Percentiles rank a stretch among this genome's conserved stretches.
Evolutionary conservation across 2,888 invertebrate genomes (phyloP).

Genomic region (Adelphocoris suturalis): DNA sequence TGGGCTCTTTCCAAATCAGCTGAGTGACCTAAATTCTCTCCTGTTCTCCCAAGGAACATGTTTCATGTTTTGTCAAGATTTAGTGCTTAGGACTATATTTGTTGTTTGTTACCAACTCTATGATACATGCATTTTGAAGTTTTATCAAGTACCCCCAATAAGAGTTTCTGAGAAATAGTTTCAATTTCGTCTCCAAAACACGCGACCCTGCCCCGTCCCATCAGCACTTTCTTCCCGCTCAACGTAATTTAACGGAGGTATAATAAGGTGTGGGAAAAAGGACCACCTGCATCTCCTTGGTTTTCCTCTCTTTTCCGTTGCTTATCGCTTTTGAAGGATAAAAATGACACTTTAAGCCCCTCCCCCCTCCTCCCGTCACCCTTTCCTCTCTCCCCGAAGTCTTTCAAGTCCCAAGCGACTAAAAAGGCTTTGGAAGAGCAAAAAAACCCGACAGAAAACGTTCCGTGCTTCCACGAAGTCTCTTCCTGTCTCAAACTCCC

Average conservation of each 20-base stretch:
- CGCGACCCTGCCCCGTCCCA: not conserved
- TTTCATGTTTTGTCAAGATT: too few species aligned
- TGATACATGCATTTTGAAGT: too few species aligned
- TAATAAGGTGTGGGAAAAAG: conserved; percentile 59
- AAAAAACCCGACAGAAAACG: conserved; percentile 33
- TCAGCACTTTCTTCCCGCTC: not conserved
- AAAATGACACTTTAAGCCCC: conserved; percentile 65
- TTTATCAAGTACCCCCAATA: too few species aligned
- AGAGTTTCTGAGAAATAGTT: not conserved
- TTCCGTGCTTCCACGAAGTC: not conserved
- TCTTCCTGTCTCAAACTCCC: conserved; percentile 10
- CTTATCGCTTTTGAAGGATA: conserved; percentile 64
- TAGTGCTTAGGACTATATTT: too few species aligned
- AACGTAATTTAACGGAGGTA: conserved; percentile 41
- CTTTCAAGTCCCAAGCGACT: conserved; percentile 55
- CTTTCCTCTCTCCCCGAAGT: not conserved
- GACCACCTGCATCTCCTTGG: conserved; percentile 34
- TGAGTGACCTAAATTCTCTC: too few species aligned
- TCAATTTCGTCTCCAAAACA: not conserved
- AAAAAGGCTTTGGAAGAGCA: not conserved
- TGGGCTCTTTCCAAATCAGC: too few species aligned
- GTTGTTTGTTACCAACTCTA: too few species aligned
- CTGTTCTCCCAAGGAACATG: too few species aligned
- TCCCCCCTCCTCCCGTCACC: not conserved
- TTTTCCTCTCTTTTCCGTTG: not conserved